Evolutionary conservation across 1,140 invertebrate genomes (phyloP).

Genomic region (Zaprionus vittiger): DNA sequence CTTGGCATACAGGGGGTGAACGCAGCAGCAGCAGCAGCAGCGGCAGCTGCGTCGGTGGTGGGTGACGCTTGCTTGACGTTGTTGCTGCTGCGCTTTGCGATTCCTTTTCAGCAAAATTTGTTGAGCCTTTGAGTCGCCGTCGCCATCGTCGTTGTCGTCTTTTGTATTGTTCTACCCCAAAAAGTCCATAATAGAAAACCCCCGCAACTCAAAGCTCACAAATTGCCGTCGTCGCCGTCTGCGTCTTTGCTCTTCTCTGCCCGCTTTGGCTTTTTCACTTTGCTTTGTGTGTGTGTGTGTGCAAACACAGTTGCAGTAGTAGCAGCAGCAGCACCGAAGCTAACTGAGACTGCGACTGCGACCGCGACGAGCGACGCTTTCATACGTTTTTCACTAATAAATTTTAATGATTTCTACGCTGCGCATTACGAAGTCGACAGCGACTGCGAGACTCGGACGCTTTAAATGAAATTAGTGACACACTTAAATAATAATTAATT

Average conservation of each 20-base stretch:
- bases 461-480: constrained; percentile 80
- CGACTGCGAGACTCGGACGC: constrained; percentile 48
- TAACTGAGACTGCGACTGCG: constrained; percentile 19
- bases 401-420: constrained; percentile 78
- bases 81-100: constrained; percentile 62
- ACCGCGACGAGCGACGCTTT: constrained; percentile 33
- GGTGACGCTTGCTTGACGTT: constrained; percentile 57
- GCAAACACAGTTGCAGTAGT: constrained; percentile 29
- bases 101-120: constrained; percentile 79
- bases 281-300: constrained; percentile 48
- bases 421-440: constrained; percentile 55
- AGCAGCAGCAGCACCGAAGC: constrained; percentile 25
- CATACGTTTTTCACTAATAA: constrained; percentile 62
- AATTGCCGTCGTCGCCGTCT: constrained; percentile 30
- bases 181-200: constrained; percentile 68
- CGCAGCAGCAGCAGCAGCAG: constrained; percentile 22
- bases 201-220: constrained; percentile 33
- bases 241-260: constrained; percentile 24
- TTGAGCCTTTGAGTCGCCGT: constrained; percentile 67
- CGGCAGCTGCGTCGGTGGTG: constrained; percentile 52
- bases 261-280: constrained; percentile 37
- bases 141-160: constrained; percentile 29
- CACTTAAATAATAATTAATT: constrained; percentile 82
- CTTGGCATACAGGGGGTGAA: constrained; percentile 23
- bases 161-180: constrained; percentile 76